Base-by-base conservation (phyloP, 30 jellyfish, hydroid and myxozoan species). In the Calvadosia cruxmelitensis region DNA sequence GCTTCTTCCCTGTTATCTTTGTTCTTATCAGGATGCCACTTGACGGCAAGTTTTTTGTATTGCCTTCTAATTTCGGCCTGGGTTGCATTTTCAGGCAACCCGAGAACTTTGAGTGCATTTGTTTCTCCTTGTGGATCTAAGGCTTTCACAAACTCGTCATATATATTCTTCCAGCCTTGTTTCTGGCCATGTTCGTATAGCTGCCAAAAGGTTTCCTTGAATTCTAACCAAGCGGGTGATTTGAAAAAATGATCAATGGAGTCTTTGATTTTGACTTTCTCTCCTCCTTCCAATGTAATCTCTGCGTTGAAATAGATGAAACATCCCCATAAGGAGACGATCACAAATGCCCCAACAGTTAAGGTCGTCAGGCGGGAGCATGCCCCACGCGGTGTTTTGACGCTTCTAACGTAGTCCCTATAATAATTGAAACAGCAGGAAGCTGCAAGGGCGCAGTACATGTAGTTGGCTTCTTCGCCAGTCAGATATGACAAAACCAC, bases 171-270 rank as follows among this genome's bases (percentile, higher is more conserved):
- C 98, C 97, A 88, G 13, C 97, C 98, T 48, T 89, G 92, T 66
- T 78, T 81, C 50, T 80, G 88, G 2, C 93, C 98, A 28, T 89
- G 93, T 63, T 63, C 93, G 63, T 89, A 89, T 0, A 89, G 72
- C 34, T 83, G 85, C 93, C 94, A 77, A 34, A 81, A 81, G 0
- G 98, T 89, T 67, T 78, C 80, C 50, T 82, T 80, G 68, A 89
- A 89, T 63, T 89, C 98, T 13, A 89, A 70, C 98, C 98, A 89
- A 26, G 95, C 98, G n/a, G 98, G 98, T 0, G 95, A 80, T 62
- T 71, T 89, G 85, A 89, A 89, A 72, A 89, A 89, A 62, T 89
- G 94, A 72, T 77, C 80, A 0, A 89, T 91, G 29, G 95, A 74
- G 61, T 89, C 98, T 35, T 92, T 78, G 69, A 89, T 71, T 75